Evolutionary conservation across 2,888 invertebrate species (phyloP).

Genomic region (Nomada fucata): DNA sequence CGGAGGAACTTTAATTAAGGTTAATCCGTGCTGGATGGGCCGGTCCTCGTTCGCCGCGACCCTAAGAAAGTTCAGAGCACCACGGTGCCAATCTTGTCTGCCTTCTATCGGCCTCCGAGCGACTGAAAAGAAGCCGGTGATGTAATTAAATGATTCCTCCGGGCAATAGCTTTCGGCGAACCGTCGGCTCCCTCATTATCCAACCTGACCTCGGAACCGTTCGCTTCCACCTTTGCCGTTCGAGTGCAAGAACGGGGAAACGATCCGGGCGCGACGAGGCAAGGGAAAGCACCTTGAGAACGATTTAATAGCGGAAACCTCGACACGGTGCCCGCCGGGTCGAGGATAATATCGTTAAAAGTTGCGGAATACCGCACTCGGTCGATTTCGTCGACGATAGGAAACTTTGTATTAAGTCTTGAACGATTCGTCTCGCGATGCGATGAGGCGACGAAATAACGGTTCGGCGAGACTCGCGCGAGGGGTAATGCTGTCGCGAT

Average conservation of each 20-base stretch:
- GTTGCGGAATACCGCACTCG: not conserved
- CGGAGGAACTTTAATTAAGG: slow-evolving; percentile 56
- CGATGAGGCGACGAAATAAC: too few species aligned
- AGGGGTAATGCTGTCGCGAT: too few species aligned
- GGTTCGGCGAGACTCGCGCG: too few species aligned
- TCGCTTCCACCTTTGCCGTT: not conserved
- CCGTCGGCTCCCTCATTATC: slow-evolving; percentile 42
- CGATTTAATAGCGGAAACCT: slow-evolving; percentile 32
- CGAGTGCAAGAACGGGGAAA: not conserved
- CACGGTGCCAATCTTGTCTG: slow-evolving; percentile 34
- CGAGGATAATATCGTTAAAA: slow-evolving; percentile 38
- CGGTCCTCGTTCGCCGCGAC: not conserved
- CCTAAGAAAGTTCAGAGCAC: slow-evolving; percentile 46
- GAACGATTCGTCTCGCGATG: not conserved
- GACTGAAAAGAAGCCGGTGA: slow-evolving; percentile 48
- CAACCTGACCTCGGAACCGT: slow-evolving; percentile 29
- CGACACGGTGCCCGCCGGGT: not conserved
- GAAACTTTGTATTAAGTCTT: not conserved
- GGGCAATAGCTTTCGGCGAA: slow-evolving; percentile 52
- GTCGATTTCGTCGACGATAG: not conserved
- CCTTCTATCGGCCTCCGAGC: slow-evolving; percentile 38
- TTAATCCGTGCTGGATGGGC: slow-evolving; percentile 29
- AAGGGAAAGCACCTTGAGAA: slow-evolving; percentile 16
- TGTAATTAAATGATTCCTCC: slow-evolving; percentile 60
- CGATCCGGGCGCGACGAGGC: slow-evolving; percentile 10